Base-by-base conservation (phyloP, 2,113 vertebrate genomes). In the Sinocyclocheilus anophthalmus region DNA sequence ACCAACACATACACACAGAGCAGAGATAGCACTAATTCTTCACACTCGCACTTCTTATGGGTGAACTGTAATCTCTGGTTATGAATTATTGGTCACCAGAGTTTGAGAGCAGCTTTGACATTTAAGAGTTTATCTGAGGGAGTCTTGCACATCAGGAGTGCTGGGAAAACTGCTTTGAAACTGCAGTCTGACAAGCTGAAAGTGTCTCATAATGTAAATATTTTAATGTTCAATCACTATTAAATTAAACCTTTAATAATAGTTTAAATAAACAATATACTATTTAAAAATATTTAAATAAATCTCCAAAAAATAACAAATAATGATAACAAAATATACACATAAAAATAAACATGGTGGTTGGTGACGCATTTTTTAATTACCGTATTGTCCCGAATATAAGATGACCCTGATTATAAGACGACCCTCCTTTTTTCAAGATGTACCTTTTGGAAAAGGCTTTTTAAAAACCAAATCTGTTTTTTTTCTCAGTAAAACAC, bases 21-120 rank as follows among this genome's bases (percentile, higher is more conserved):
- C 67, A 69, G 77, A 59, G 87, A 81, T 87, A 7, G 82, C 57
- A 65, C 70, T 37, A 83, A 73, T 63, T 78, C 78, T 33, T 16
- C 45, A 85, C 61, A 85, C 59, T 26, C 10, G 11, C 42, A 22
- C 1, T 6, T 24, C 0, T 48, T 7, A 50, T 76, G 39, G 61
- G 18, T 33, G 90, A 89, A 22, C 37, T 11, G 16, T 65, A 65
- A 81, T 65, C 59, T 65, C 59, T 53, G 63, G 45, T 70, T 53
- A 81, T 65, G 22, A 81, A 81, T 81, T 81, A 81, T 65, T 81
- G 57, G 57, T 42, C 37, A 70, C 42, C 59, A 10, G 59, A 81
- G 37, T 24, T 20, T 2, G 57, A 81, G 63, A 82, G 24, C 63
- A 70, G 63, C 42, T 82, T 67, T 50, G 48, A 33, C 61, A 22